Conservation (phyloP, 2,888 invertebrate species). For the Lamproptera curius region DNA sequence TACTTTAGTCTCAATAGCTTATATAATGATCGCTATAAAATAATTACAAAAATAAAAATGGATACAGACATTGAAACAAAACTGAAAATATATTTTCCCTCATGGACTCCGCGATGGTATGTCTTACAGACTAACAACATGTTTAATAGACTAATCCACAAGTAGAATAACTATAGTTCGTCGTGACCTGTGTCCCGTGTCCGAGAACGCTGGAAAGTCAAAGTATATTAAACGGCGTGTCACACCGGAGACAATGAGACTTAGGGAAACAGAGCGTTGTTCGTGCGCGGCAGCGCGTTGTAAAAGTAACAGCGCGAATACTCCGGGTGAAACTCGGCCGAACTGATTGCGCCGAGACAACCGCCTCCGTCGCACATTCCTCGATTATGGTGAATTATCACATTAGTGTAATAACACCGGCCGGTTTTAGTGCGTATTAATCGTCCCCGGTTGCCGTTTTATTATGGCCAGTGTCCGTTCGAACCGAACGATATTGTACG, state of each 20-base stretch:
- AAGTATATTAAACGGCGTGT: constrained; percentile 51
- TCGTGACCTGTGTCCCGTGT: constrained; percentile 13
- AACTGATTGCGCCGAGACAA: constrained; percentile 60
- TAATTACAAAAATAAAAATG: too few species aligned
- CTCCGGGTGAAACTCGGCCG: constrained; percentile 74
- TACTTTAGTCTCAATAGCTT: too few species aligned
- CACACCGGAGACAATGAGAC: constrained; percentile 62
- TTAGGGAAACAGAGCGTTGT: constrained; percentile 73
- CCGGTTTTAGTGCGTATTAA: constrained; percentile 2
- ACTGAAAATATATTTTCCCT: too few species aligned
- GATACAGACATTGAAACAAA: too few species aligned
- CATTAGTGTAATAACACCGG: constrained; percentile 26
- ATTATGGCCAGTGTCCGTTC: neutral
- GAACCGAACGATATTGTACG: too few species aligned
- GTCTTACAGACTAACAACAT: too few species aligned
- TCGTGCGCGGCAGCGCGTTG: constrained; percentile 75
- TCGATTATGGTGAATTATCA: constrained; percentile 48
- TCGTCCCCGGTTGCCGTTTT: neutral
- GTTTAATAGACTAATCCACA: too few species aligned
- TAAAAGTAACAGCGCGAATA: constrained; percentile 76
- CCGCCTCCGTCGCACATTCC: constrained; percentile 55
- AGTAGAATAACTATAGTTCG: neutral
- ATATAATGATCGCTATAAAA: too few species aligned
- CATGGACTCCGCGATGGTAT: too few species aligned
- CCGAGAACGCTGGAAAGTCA: constrained; percentile 58